These are phyloP conservation scores for Lysandra coridon DNA, from an alignment of 2,888 invertebrate species.

Conservation along the genomic window DNA sequence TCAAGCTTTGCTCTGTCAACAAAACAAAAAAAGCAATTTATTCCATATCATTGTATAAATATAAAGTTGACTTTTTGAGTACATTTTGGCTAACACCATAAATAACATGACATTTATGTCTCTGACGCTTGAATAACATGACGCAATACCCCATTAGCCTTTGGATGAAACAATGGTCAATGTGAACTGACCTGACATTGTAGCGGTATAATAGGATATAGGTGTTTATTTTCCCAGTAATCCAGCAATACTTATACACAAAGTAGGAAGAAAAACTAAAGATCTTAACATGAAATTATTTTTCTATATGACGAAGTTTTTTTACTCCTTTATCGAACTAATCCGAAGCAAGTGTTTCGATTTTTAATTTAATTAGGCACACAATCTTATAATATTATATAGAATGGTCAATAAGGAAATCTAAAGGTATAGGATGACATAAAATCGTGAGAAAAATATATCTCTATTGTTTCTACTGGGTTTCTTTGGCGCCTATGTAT, in stretches of 20 bases:
- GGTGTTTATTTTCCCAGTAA: not conserved
- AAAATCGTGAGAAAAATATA: too few relatives aligned
- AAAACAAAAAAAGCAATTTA: not conserved
- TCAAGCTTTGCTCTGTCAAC: too few relatives aligned
- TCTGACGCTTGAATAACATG: conserved; percentile 73
- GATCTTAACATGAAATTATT: too few relatives aligned
- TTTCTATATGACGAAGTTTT: too few relatives aligned
- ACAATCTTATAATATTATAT: too few relatives aligned
- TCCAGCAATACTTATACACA: not conserved
- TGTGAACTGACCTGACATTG: conserved; percentile 51
- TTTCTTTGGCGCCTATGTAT: not conserved
- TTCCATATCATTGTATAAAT: not conserved
- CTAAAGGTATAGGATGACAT: too few relatives aligned
- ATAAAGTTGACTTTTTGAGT: conserved; percentile 26
- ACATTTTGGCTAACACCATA: conserved; percentile 59
- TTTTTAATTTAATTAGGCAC: too few relatives aligned
- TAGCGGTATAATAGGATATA: not conserved
- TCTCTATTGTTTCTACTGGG: too few relatives aligned
- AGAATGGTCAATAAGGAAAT: too few relatives aligned
- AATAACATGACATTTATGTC: conserved; percentile 74
- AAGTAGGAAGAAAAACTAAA: too few relatives aligned
- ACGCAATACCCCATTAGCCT: conserved; percentile 68
- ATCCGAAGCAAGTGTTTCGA: too few relatives aligned
- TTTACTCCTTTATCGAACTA: too few relatives aligned
- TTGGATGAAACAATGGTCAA: conserved; percentile 65